Evolutionary conservation across 2,113 vertebrate genomes (phyloP).

Genomic region (Casuarius casuarius): DNA sequence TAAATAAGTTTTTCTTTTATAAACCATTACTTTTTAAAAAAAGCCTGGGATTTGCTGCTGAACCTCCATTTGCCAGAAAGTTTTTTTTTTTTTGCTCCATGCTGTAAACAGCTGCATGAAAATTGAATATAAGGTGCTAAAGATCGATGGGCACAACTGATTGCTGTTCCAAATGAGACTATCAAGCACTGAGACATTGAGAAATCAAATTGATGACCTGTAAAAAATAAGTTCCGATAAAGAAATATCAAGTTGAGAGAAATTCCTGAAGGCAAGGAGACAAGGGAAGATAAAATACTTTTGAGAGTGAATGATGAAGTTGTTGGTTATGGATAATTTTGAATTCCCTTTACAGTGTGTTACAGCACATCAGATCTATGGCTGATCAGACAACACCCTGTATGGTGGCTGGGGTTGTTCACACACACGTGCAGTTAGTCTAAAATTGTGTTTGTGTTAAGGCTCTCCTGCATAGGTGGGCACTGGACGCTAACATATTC

Average conservation of each 20-base stretch:
- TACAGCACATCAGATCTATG: constrained; percentile 5
- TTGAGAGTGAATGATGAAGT: constrained; percentile 41
- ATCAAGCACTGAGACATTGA: constrained; percentile 29
- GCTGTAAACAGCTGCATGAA: constrained; percentile 32
- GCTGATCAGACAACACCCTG: not conserved
- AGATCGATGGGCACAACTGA: constrained; percentile 50
- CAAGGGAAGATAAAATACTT: constrained; percentile 55
- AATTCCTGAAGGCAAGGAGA: constrained; percentile 46
- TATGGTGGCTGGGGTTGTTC: not conserved
- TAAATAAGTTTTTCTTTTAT: not conserved
- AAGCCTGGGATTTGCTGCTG: not conserved
- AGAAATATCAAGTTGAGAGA: constrained; percentile 54
- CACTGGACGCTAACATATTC: not conserved
- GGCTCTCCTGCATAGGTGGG: not conserved
- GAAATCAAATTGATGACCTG: constrained; percentile 62
- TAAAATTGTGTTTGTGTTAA: not conserved
- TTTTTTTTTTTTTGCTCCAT: not conserved
- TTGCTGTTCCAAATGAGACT: constrained; percentile 42
- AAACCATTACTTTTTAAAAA: not conserved
- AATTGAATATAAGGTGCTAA: constrained; percentile 32
- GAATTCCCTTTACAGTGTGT: constrained; percentile 42
- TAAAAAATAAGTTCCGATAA: constrained; percentile 61
- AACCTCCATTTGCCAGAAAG: not conserved
- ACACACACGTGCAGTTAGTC: accelerated
- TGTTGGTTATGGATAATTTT: constrained; percentile 45